These are phyloP conservation scores for Poeciliopsis turrubarensis DNA, from an alignment of 2,113 vertebrate species.

Conservation along the genomic window DNA sequence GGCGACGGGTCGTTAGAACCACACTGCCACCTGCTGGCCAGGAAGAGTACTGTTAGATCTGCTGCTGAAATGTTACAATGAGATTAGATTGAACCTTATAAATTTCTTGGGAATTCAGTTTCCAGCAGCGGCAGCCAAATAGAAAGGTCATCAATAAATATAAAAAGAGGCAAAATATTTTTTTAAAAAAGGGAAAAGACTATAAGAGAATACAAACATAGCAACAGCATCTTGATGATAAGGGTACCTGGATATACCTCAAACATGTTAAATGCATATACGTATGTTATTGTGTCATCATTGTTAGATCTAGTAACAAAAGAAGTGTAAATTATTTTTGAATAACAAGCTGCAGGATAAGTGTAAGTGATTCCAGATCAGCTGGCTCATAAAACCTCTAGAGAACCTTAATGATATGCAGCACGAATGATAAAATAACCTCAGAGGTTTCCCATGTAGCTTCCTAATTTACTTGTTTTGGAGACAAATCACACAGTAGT, in stretches of 20 bases:
- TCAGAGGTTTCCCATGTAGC: neutral
- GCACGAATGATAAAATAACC: neutral
- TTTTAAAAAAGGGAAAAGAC: too few species aligned
- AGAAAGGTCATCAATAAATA: too few species aligned
- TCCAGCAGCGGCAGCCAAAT: too few species aligned
- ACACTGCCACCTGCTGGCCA: constrained; percentile 77
- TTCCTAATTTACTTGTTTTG: neutral
- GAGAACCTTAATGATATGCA: neutral
- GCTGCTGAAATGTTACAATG: neutral
- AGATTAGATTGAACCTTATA: too few species aligned
- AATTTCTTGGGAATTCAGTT: too few species aligned
- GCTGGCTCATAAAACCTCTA: neutral
- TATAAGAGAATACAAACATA: too few species aligned
- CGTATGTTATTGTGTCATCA: neutral
- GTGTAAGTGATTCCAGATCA: neutral
- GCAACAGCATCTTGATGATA: too few species aligned
- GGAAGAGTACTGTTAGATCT: constrained; percentile 20
- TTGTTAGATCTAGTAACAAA: neutral
- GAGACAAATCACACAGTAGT: neutral
- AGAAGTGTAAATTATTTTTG: constrained; percentile 2
- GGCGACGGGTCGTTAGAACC: constrained; percentile 45
- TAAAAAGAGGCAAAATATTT: too few species aligned
- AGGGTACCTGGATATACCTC: too few species aligned
- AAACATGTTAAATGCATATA: too few species aligned
- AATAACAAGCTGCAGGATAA: constrained; percentile 4